These are phyloP conservation scores for Graphium colonna DNA, from an alignment of 2,888 invertebrate genomes.

Conservation along the genomic window DNA sequence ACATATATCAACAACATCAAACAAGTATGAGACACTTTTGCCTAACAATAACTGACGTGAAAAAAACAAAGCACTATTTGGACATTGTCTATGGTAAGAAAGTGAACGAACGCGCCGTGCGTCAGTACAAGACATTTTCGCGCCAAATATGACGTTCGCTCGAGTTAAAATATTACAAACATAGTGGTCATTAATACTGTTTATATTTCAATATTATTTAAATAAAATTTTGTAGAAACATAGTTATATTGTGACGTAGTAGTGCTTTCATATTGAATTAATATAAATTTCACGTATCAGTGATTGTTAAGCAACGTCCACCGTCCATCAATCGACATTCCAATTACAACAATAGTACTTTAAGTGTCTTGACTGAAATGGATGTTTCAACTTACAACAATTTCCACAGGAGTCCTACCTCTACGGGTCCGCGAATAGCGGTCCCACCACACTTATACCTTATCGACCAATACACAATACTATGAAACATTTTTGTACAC, in stretches of 20 bases:
- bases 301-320: constrained; percentile 38
- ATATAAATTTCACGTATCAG: constrained; percentile 32
- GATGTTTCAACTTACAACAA: constrained; percentile 68
- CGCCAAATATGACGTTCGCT: not conserved
- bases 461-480: constrained; percentile 73
- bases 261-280: too few relatives aligned
- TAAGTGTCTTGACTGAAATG: constrained; percentile 71
- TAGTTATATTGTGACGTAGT: too few relatives aligned
- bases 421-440: constrained; percentile 39
- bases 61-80: not conserved
- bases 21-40: constrained; percentile 68
- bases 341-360: constrained; percentile 75
- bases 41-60: constrained; percentile 40
- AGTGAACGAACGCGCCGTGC: not conserved
- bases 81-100: constrained; percentile 4
- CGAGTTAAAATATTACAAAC: not conserved
- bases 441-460: constrained; percentile 58
- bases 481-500: constrained; percentile 74
- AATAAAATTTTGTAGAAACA: too few relatives aligned
- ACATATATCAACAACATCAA: constrained; percentile 78
- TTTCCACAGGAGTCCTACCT: constrained; percentile 58
- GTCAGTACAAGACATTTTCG: not conserved
- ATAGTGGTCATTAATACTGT: too few relatives aligned
- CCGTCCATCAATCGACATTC: constrained; percentile 38
- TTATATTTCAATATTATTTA: too few relatives aligned